phyloP scores from a whole-genome alignment of 2,113 vertebrate genomes.

The Lepus timidus region DNA sequence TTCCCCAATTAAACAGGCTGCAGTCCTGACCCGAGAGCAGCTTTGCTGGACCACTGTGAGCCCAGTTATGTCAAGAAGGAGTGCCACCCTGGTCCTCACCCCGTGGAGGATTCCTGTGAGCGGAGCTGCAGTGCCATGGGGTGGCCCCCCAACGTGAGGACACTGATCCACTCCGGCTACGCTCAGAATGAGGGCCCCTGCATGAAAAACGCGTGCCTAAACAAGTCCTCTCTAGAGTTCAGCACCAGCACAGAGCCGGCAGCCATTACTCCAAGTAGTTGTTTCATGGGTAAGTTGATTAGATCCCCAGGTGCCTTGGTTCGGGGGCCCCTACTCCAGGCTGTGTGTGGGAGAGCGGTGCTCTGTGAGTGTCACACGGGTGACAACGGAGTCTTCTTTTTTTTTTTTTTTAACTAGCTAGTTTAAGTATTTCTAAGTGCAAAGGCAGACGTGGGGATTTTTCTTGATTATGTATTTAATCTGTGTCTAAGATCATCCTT shows the following conservation, averaged over 20 bases:
- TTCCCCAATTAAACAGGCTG: constrained; percentile 86
- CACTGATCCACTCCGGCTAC: constrained; percentile 80
- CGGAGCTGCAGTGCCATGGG: constrained; percentile 70
- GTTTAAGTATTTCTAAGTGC: constrained; percentile 38
- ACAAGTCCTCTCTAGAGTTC: constrained; percentile 86
- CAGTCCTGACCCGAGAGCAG: constrained; percentile 87
- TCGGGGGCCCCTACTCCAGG: background rate
- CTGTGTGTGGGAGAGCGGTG: background rate
- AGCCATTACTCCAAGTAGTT: constrained; percentile 76
- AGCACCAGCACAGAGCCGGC: constrained; percentile 85
- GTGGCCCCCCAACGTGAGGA: constrained; percentile 75
- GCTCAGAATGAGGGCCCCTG: constrained; percentile 85
- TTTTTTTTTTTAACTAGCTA: background rate
- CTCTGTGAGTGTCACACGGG: background rate
- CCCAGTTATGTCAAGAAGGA: constrained; percentile 89
- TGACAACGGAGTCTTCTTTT: background rate
- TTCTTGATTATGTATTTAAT: constrained; percentile 54
- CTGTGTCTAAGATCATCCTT: background rate
- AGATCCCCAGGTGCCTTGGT: background rate
- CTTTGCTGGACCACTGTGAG: constrained; percentile 87
- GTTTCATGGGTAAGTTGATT: constrained; percentile 93
- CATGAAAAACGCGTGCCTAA: constrained; percentile 81
- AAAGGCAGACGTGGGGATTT: constrained; percentile 49
- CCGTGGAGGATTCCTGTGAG: constrained; percentile 90
- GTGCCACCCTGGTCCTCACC: constrained; percentile 82